These are phyloP conservation scores for Eupristina koningsbergeri DNA, from an alignment of 1,140 invertebrate genomes.

Conservation along the genomic window DNA sequence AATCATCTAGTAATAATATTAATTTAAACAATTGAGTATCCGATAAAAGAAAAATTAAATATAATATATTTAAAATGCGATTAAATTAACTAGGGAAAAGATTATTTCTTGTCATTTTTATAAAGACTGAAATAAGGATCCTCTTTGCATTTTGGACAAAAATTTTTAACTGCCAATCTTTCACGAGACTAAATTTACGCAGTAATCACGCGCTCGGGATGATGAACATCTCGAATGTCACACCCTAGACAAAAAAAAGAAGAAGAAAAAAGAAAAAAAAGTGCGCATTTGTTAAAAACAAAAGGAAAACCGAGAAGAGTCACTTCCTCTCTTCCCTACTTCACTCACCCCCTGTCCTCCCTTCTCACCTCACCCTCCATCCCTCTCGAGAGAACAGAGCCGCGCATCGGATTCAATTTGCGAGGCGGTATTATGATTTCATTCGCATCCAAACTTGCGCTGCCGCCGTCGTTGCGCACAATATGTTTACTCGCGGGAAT, in stretches of 20 bases:
- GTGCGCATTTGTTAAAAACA: not conserved
- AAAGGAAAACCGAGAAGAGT: not conserved
- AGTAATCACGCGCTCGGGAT: not conserved
- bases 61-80: no score
- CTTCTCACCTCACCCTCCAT: not conserved
- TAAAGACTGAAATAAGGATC: not conserved
- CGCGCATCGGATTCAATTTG: constrained; percentile 51
- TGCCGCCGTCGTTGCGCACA: constrained; percentile 37
- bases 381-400: constrained; percentile 10
- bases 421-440: constrained; percentile 54
- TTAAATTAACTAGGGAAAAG: no score
- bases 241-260: no score
- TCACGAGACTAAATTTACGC: not conserved
- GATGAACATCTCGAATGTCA: no score
- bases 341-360: not conserved
- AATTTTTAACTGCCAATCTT: not conserved
- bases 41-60: no score
- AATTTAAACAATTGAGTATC: no score
- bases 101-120: no score
- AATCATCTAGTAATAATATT: no score
- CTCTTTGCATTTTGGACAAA: not conserved
- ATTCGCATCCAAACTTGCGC: constrained; percentile 51
- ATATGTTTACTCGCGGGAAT: constrained; percentile 55
- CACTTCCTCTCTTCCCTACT: not conserved
- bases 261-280: not conserved